Evolutionary conservation across 2,888 invertebrate species (phyloP), one percentile per base, ranked within the genome.

Genomic region (Lepidonotus clava): DNA sequence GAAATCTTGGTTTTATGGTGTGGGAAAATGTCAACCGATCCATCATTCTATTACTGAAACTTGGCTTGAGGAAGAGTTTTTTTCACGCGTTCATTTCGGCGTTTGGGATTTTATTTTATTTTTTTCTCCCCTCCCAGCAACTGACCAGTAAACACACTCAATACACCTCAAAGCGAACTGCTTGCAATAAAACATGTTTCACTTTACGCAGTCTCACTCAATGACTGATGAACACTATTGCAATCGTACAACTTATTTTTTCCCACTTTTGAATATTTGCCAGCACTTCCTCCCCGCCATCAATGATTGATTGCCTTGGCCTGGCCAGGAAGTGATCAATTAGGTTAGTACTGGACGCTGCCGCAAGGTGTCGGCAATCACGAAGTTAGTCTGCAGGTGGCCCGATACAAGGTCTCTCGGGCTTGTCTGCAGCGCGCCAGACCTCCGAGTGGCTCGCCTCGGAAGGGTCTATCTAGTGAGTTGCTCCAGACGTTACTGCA

Each of bases 261-360:
- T n/a, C n/a, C n/a, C 61, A 61, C 61, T 61, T 61, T 61, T 32
- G 28, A 61, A 61, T 61, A 61, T 61, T 28, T 61, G 2, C 61
- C 61, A 61, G 61, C 61, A 32, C 61, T 61, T 61, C 61, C 61
- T 61, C 61, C n/a, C 28, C 24, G 61, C 61, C 61, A 61, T 61
- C 28, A 32, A 32, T 61, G 61, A 61, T 61, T 32, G 61, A 61
- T 61, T 28, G 61, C 28, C 14, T 24, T 24, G 1, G 61, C 61
- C 61, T 61, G 61, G 61, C 2, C 61, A 61, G 61, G 61, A 61
- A 24, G 61, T 61, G 61, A 61, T 61, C 61, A 61, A 61, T 61
- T 61, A 61, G 61, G 61, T 61, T 61, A 61, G 61, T 61, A 61
- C 28, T 28, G 61, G 61, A 61, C 61, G 61, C 61, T 24, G 24